Evolutionary conservation across 2,888 invertebrate species (phyloP).

Genomic region (Priocnemis perturbator): DNA sequence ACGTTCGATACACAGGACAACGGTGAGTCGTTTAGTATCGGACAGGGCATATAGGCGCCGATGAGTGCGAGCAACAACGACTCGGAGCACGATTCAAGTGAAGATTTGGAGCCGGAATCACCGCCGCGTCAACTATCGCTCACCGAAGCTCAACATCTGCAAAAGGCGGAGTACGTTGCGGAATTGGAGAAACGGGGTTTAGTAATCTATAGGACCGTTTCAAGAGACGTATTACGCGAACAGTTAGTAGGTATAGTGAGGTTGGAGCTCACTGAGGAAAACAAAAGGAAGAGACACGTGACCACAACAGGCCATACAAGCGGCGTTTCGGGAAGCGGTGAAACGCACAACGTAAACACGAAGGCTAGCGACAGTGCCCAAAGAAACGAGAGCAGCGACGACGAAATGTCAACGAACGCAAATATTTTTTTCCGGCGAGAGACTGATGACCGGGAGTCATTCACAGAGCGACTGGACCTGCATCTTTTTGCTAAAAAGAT

Average conservation of each 20-base stretch:
- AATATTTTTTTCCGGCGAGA: slow-evolving; percentile 13
- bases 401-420: background rate
- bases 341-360: background rate
- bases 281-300: too few relatives aligned
- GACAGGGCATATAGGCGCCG: too few relatives aligned
- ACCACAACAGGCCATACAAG: too few relatives aligned
- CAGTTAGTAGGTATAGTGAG: background rate
- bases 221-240: background rate
- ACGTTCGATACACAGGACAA: too few relatives aligned
- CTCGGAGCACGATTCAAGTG: too few relatives aligned
- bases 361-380: background rate
- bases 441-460: slow-evolving; percentile 25
- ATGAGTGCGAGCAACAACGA: too few relatives aligned
- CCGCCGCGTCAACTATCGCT: too few relatives aligned
- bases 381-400: background rate
- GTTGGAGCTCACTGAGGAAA: background rate
- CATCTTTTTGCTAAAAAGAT: slow-evolving; percentile 12
- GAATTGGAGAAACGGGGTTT: background rate
- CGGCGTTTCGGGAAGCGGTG: too few relatives aligned
- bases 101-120: too few relatives aligned
- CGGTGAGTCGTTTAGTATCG: too few relatives aligned
- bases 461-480: slow-evolving; percentile 18
- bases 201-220: background rate
- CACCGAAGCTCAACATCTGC: too few relatives aligned
- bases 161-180: background rate